A percentile compares a stretch with the other conserved stretches of the same genome.
These are phyloP conservation scores for Chrysodeixis includens DNA, from an alignment of 2,888 invertebrate species.

Conservation along the genomic window DNA sequence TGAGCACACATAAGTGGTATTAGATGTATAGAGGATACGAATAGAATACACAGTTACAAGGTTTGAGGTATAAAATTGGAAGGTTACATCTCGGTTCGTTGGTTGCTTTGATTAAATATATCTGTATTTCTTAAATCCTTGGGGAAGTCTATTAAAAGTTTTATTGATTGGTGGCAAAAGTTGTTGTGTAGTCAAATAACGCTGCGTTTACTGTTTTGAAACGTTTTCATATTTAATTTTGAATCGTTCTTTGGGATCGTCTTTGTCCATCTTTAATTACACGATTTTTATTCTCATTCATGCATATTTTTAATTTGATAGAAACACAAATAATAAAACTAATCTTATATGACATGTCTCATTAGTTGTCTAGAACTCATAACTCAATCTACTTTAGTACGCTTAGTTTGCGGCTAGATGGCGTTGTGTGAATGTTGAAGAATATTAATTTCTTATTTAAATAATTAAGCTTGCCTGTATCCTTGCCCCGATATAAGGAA, in stretches of 20 bases:
- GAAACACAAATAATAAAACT: too few relatives aligned
- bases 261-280: too few relatives aligned
- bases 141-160: slow-evolving; percentile 7
- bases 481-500: too few relatives aligned
- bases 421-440: too few relatives aligned
- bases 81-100: slow-evolving; percentile 29
- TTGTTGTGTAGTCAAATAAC: background rate
- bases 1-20: slow-evolving; percentile 37
- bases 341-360: too few relatives aligned
- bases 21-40: slow-evolving; percentile 23
- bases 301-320: too few relatives aligned
- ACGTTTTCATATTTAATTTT: background rate
- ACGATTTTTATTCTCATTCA: too few relatives aligned
- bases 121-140: slow-evolving; percentile 12
- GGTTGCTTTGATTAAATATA: slow-evolving; percentile 48
- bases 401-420: too few relatives aligned
- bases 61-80: slow-evolving; percentile 29
- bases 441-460: too few relatives aligned
- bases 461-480: too few relatives aligned
- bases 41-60: slow-evolving; percentile 25
- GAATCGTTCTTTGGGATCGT: background rate
- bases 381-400: too few relatives aligned
- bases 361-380: too few relatives aligned
- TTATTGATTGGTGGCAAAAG: background rate
- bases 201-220: background rate